phyloP scores from a whole-genome alignment of 2,888 invertebrate genomes.

The Diaperis boleti region DNA sequence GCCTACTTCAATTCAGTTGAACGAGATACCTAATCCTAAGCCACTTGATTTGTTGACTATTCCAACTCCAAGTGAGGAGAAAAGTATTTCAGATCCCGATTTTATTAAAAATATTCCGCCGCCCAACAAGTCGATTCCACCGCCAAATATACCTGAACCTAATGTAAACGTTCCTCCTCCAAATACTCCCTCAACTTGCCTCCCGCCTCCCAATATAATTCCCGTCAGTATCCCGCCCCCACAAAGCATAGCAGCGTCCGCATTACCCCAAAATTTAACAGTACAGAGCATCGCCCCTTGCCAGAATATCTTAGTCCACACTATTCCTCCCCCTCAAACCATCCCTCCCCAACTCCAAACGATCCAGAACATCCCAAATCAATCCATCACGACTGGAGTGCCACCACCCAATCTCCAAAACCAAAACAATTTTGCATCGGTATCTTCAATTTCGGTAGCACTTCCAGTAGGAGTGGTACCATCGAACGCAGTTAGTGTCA shows the following conservation, averaged over 20 bases:
- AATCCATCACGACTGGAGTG: conserved; percentile 28
- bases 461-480: conserved; percentile 52
- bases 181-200: conserved; percentile 44
- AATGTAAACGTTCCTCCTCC: conserved; percentile 54
- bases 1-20: conserved; percentile 72
- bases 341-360: conserved; percentile 43
- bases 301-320: conserved; percentile 57
- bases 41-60: conserved; percentile 72
- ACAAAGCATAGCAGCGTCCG: conserved; percentile 30
- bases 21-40: conserved; percentile 73
- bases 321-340: conserved; percentile 52
- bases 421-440: conserved; percentile 46
- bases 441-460: conserved; percentile 54
- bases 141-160: conserved; percentile 59
- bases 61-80: conserved; percentile 65
- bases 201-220: conserved; percentile 50
- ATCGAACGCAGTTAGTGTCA: conserved; percentile 51
- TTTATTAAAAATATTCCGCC: conserved; percentile 66
- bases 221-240: conserved; percentile 41
- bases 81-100: conserved; percentile 59
- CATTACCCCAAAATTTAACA: conserved; percentile 40
- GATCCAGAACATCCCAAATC: conserved; percentile 29
- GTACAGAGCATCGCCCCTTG: conserved; percentile 50
- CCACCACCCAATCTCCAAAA: conserved; percentile 36
- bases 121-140: conserved; percentile 65